Percentiles rank a stretch among this genome's conserved stretches.
Conservation (phyloP, 2,113 vertebrate genomes). For the Sturnus vulgaris region DNA sequence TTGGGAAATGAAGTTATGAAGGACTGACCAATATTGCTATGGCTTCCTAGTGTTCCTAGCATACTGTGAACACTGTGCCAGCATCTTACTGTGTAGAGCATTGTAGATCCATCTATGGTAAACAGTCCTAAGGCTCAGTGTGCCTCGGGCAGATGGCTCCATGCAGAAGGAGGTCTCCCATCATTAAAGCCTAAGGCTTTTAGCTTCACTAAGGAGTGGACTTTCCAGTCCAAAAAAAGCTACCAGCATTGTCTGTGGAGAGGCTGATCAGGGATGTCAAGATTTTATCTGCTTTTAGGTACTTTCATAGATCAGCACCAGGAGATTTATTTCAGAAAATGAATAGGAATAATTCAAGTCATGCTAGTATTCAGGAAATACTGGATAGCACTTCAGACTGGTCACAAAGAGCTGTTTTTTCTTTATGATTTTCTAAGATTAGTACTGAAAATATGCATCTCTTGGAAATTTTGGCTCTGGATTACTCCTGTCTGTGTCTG, state of each 20-base stretch:
- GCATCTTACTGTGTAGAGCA: constrained; percentile 66
- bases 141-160: constrained; percentile 19
- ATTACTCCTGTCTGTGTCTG: background rate
- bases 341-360: background rate
- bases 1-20: constrained; percentile 88
- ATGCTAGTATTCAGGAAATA: background rate
- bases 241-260: background rate
- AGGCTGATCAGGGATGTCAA: background rate
- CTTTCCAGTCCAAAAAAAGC: background rate
- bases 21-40: constrained; percentile 74
- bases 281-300: background rate
- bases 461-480: background rate
- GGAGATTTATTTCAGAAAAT: background rate
- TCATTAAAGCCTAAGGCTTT: background rate
- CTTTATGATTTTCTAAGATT: background rate
- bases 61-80: constrained; percentile 74
- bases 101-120: constrained; percentile 62
- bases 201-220: background rate
- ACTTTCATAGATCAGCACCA: background rate
- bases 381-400: background rate
- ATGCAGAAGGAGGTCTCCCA: background rate
- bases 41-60: constrained; percentile 76
- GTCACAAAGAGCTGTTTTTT: background rate
- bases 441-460: background rate
- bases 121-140: background rate